Percentiles rank a stretch among this genome's conserved stretches.
These are phyloP conservation scores for Sebastiscus albofasciatus DNA, from an alignment of 2,797 vertebrate genomes.

Conservation along the genomic window DNA sequence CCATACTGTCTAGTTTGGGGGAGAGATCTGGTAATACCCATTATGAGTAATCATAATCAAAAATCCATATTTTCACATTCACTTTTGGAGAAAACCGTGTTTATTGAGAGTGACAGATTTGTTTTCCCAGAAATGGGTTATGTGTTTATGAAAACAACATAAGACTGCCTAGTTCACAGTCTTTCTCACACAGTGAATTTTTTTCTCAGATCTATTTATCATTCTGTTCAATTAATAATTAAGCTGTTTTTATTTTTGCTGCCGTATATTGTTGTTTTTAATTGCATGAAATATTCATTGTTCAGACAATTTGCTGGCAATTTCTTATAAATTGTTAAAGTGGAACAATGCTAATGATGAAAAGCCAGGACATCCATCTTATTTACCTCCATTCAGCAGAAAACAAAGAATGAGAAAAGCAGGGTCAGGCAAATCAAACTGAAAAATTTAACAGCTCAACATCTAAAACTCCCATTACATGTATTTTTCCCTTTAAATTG, in stretches of 20 bases:
- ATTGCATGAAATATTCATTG: conserved; percentile 87
- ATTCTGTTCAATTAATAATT: conserved; percentile 89
- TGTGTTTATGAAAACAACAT: conserved; percentile 81
- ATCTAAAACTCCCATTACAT: conserved; percentile 86
- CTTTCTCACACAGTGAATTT: conserved; percentile 75
- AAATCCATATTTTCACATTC: conserved; percentile 81
- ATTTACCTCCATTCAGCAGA: conserved; percentile 84
- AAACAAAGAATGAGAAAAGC: conserved; percentile 77
- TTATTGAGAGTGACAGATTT: conserved; percentile 82
- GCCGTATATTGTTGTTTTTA: conserved; percentile 88
- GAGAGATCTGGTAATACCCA: conserved; percentile 67
- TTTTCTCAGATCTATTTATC: conserved; percentile 83
- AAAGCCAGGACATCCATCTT: conserved; percentile 84
- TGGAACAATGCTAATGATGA: conserved; percentile 88
- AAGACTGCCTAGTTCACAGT: conserved; percentile 78
- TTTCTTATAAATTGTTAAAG: conserved; percentile 89
- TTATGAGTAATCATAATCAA: conserved; percentile 84
- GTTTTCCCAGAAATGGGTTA: conserved; percentile 86
- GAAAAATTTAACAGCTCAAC: conserved; percentile 87
- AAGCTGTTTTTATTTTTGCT: conserved; percentile 86
- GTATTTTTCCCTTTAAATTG: conserved; percentile 88
- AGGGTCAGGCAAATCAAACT: conserved; percentile 84
- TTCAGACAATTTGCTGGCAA: conserved; percentile 83
- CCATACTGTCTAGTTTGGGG: conserved; percentile 57
- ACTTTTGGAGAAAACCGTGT: conserved; percentile 69